Evolutionary conservation across 2,888 invertebrate genomes (phyloP), one percentile per base, ranked within the genome.

Genomic region (Pandemis corylana): DNA sequence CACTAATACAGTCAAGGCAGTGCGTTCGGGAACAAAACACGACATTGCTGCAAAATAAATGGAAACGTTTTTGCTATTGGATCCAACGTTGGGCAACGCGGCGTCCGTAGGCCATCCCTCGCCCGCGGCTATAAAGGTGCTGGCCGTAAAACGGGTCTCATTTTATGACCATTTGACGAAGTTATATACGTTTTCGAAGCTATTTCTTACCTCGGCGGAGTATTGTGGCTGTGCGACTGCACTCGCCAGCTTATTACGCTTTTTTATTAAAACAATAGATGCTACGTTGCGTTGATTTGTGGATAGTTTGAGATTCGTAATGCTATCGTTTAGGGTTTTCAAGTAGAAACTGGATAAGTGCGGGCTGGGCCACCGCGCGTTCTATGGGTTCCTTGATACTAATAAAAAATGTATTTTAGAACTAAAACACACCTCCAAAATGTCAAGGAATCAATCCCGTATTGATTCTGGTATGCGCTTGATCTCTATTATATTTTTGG

Each of bases 131-230:
- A 89, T 92, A 92, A 92, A 93, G 90, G 90, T 90, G 91, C 87
- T 91, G 87, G 87, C 90, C 90, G 90, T 93, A 92, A 93, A 93
- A 92, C 93, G 89, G 88, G 89, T 89, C 90, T 86, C 89, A 87
- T 89, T 93, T 94, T 94, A 93, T 89, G 91, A 92, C 90, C 93
- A 89, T 93, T 93, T 93, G 93, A 92, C 93, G 90, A 90, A 91
- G 91, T 91, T 90, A 91, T 92, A 90, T 90, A 89, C 90, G 87
- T 90, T 91, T 92, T 91, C 89, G 88, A 91, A 91, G 91, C 85
- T 86, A 89, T 93, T 90, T 89, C 91, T 91, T 88, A 89, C 88
- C 81, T 85, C 84, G 82, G 77, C 83, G 85, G 87, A 84, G 89
- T 63, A 67, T 61, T 72, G 69, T 53, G 68, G 66, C 62, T 51